Base-by-base conservation (phyloP, 2,113 vertebrate genomes). In the Crotalus viridis region DNA sequence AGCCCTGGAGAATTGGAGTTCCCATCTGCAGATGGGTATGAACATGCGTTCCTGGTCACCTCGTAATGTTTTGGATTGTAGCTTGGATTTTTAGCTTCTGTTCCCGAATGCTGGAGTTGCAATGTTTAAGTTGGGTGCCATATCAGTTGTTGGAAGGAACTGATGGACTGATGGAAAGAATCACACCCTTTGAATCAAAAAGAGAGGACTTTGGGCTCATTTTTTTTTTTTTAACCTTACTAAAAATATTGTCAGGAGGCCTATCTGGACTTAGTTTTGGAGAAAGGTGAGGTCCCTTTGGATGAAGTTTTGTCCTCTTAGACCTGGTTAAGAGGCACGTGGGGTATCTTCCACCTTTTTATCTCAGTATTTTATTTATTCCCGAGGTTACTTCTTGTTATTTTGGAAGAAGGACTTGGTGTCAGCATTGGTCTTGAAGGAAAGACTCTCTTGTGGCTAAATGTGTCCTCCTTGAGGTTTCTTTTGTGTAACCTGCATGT, bases 371-470 rank as follows among this genome's bases (percentile, higher is more conserved):
- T 81, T 39, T 3, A 39, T 81, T 81, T 81, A 43, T 81, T 81
- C 74, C 33, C 3, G 1, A 81, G 74, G 33, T 0, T 1, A 0
- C 12, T 0, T 22, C 10, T 0, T 3, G 33, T 89, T 7, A 81
- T 57, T 0, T 86, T 19, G 43, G 28, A 28, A 81, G 1, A 7
- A 28, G 28, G 28, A 15, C 0, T 56, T 85, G 69, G 21, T 46
- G 24, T 57, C 87, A 69, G 92, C 6, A 48, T 0, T 0, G 0
- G 4, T 46, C 10, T 15, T 43, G 59, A 22, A 89, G 87, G 12
- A 9, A 91, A 85, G 15, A 0, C 46, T 46, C 81, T 19, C 4
- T 91, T 43, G 64, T 57, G 86, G 51, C 7, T 86, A 39, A 8
- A 0, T 4, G 1, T 87, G 91, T n/a, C 4, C 10, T 90, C 61